These are phyloP conservation scores for Ruditapes philippinarum DNA, from an alignment of 1,140 invertebrate species.

Conservation along the genomic window DNA sequence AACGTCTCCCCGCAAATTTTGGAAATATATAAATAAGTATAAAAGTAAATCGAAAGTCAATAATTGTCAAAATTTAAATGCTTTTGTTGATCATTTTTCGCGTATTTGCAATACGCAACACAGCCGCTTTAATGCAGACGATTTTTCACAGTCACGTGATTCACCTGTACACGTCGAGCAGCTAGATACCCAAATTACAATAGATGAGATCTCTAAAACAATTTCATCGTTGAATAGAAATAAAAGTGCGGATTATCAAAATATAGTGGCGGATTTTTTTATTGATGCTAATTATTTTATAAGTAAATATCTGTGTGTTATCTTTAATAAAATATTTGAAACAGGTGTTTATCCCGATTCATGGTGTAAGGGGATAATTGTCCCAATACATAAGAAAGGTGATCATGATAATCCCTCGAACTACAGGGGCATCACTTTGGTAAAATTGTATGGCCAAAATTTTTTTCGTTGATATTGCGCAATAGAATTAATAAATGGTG, in stretches of 20 bases:
- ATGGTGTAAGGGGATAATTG: not conserved
- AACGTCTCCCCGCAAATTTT: not conserved
- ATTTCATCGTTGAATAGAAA: not conserved
- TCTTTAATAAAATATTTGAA: not conserved
- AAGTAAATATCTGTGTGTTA: no score
- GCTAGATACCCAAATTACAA: not conserved
- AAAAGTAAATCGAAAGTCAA: not conserved
- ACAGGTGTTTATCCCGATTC: not conserved
- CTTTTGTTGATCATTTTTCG: not conserved
- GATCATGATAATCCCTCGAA: not conserved
- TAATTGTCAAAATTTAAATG: not conserved
- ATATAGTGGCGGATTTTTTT: not conserved
- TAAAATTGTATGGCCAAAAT: not conserved
- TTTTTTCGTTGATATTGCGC: not conserved
- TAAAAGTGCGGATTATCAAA: not conserved
- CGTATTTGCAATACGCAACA: not conserved
- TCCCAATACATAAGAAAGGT: not conserved
- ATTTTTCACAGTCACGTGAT: not conserved
- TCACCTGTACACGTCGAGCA: not conserved
- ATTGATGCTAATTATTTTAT: not conserved
- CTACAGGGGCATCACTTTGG: not conserved
- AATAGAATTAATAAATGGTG: not conserved
- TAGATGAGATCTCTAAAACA: not conserved
- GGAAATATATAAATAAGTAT: conserved; percentile 2
- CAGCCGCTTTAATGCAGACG: not conserved